Evolutionary conservation across 2,113 vertebrate genomes (phyloP).

Genomic region (Esox niger): DNA sequence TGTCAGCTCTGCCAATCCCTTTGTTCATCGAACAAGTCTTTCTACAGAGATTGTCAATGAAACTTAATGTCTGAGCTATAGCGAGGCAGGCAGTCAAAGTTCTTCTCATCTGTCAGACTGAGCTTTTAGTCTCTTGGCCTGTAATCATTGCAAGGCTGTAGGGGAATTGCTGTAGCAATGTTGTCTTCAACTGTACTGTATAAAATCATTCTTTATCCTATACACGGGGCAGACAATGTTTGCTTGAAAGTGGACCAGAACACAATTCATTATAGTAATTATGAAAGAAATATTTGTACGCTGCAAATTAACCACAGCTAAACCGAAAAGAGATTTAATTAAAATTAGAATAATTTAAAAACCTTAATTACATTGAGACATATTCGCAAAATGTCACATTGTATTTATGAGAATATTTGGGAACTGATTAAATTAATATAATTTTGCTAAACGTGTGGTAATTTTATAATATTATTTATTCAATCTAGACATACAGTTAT

Average conservation of each 20-base stretch:
- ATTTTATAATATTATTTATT: too few relatives aligned
- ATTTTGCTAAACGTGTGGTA: too few relatives aligned
- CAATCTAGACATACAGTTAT: not conserved
- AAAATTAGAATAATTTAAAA: too few relatives aligned
- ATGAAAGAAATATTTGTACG: too few relatives aligned
- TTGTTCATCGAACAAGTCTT: slow-evolving; percentile 48
- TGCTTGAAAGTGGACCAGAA: too few relatives aligned
- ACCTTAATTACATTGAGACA: too few relatives aligned
- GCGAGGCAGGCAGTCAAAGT: slow-evolving; percentile 36
- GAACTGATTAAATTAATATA: too few relatives aligned
- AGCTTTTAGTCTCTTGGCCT: slow-evolving; percentile 37
- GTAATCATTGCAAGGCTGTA: slow-evolving; percentile 40
- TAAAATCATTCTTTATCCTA: not conserved
- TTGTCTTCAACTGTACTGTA: slow-evolving; percentile 18
- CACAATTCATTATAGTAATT: too few relatives aligned
- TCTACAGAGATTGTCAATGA: slow-evolving; percentile 56
- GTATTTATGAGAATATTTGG: too few relatives aligned
- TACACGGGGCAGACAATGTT: not conserved
- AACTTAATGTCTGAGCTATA: slow-evolving; percentile 48
- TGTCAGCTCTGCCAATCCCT: slow-evolving; percentile 53
- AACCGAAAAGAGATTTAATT: too few relatives aligned
- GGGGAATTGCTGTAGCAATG: slow-evolving; percentile 22
- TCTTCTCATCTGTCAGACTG: slow-evolving; percentile 49
- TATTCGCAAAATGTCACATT: too few relatives aligned
- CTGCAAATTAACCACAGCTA: too few relatives aligned